Conservation (phyloP, 2,888 invertebrate species). For the Caenorhabditis sinica region DNA sequence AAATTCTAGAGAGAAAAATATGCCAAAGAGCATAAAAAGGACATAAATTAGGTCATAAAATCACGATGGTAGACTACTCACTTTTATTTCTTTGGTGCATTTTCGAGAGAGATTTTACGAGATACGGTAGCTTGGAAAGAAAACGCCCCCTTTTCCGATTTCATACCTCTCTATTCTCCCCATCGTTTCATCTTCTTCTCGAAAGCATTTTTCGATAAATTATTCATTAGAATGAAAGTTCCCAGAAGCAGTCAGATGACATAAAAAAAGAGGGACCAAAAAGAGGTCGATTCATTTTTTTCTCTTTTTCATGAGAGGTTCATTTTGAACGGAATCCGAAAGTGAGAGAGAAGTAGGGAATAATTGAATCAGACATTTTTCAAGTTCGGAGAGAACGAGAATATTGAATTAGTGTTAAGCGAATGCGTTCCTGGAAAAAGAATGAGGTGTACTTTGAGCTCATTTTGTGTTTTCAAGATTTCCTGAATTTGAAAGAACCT, state of each 20-base stretch:
- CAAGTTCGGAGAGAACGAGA: not conserved
- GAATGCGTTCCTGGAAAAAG: not conserved
- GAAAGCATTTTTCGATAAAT: conserved; percentile 17
- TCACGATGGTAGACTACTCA: not conserved
- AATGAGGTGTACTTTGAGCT: too few species aligned
- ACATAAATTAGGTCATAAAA: not conserved
- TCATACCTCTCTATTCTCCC: not conserved
- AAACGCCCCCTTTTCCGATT: not conserved
- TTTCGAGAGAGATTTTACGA: not conserved
- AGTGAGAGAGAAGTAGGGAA: not conserved
- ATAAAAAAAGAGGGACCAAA: conserved; percentile 15
- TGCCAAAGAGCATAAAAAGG: not conserved
- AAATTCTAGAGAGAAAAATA: not conserved
- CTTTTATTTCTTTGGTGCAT: not conserved
- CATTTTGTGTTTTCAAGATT: too few species aligned
- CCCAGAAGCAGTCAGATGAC: conserved; percentile 32
- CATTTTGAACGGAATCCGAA: conserved; percentile 18
- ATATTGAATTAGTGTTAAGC: conserved; percentile 3
- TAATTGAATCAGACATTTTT: conserved; percentile 14
- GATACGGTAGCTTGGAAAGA: not conserved
- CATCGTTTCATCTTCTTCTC: conserved; percentile 1
- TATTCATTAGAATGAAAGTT: conserved; percentile 32
- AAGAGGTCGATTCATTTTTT: conserved; percentile 6
- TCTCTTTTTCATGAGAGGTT: not conserved
- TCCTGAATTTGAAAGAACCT: too few species aligned